These are phyloP conservation scores for Rafetus swinhoei DNA, from an alignment of 2,113 vertebrate species.

Conservation along the genomic window DNA sequence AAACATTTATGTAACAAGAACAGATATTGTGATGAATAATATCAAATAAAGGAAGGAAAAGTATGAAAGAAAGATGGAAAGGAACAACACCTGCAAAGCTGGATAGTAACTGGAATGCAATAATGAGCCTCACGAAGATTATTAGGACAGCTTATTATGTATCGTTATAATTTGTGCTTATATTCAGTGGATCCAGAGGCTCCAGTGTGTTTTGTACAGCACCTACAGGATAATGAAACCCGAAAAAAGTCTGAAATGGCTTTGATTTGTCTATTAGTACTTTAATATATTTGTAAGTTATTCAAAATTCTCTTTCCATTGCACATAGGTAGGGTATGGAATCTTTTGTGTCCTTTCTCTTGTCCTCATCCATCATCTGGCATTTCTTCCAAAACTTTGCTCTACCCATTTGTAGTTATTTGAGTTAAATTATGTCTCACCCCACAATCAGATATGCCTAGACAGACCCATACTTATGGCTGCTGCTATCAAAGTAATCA, in stretches of 20 bases:
- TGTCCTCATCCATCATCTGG: neutral
- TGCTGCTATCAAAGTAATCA: neutral
- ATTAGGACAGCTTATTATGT: neutral
- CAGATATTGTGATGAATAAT: neutral
- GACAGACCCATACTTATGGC: neutral
- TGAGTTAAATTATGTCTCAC: conserved; percentile 51
- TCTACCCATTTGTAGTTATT: conserved; percentile 46
- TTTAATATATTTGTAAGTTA: neutral
- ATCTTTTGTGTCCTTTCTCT: neutral
- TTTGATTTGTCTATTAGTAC: neutral
- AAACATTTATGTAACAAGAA: neutral
- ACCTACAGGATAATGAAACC: neutral
- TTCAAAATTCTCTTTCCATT: neutral
- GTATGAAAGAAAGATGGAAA: neutral
- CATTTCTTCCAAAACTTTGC: conserved; percentile 15
- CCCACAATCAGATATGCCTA: neutral
- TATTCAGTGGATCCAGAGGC: neutral
- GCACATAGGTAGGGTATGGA: neutral
- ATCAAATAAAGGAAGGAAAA: neutral
- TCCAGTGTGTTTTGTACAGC: neutral
- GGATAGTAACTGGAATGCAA: neutral
- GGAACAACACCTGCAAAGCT: neutral
- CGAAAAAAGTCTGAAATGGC: neutral
- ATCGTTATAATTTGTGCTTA: neutral
- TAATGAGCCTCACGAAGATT: neutral